A percentile compares a stretch with the other conserved stretches of the same genome.
These are phyloP conservation scores for Cephus spinipes DNA, from an alignment of 2,888 invertebrate genomes.

Conservation along the genomic window DNA sequence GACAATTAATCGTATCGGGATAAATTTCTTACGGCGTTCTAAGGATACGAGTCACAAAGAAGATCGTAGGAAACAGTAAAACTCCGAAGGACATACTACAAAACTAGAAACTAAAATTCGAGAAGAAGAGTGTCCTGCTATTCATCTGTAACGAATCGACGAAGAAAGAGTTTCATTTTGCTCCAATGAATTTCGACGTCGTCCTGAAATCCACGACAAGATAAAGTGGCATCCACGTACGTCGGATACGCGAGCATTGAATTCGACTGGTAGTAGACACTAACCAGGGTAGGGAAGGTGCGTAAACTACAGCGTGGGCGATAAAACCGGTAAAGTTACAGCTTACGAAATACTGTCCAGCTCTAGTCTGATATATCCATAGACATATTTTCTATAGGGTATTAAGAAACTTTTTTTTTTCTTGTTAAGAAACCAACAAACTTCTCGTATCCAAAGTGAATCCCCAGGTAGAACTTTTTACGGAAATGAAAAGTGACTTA, in stretches of 20 bases:
- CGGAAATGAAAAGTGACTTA: background rate
- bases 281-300: background rate
- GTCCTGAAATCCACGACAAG: background rate
- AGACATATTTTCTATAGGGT: background rate
- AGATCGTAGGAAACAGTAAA: constrained; percentile 5
- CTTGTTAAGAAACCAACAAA: background rate
- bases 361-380: background rate
- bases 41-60: background rate
- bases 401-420: background rate
- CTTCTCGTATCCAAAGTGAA: background rate
- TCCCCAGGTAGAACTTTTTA: background rate
- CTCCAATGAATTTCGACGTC: background rate
- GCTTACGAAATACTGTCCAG: background rate
- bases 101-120: background rate
- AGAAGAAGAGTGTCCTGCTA: background rate
- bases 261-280: background rate
- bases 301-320: background rate
- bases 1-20: constrained; percentile 25
- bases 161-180: background rate
- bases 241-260: background rate
- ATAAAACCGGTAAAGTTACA: background rate
- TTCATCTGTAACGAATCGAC: background rate
- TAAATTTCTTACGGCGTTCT: constrained; percentile 19
- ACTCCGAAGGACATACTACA: background rate
- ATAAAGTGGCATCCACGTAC: background rate